Evolutionary conservation across 2,888 invertebrate species (phyloP).

Genomic region (Craniophora ligustri): DNA sequence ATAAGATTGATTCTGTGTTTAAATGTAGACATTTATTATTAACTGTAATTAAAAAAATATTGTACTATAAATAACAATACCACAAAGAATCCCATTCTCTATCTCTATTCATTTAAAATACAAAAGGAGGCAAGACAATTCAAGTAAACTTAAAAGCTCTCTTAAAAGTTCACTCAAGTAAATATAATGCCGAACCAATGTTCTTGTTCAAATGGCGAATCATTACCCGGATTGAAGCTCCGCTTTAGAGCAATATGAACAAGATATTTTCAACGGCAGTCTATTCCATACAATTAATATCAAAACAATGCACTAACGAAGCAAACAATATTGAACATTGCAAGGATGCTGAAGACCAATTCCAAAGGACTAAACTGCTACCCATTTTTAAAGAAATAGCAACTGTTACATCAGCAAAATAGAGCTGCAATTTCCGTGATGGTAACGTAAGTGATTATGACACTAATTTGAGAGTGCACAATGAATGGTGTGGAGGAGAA

Average conservation of each 20-base stretch:
- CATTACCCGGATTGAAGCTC: conserved; percentile 37
- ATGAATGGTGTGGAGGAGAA: conserved; percentile 61
- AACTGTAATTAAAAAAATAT: neutral
- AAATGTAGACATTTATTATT: too few relatives aligned
- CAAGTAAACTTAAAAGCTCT: neutral
- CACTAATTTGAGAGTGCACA: conserved; percentile 42
- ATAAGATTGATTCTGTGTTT: too few relatives aligned
- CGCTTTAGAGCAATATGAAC: conserved; percentile 33
- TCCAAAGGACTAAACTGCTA: conserved; percentile 50
- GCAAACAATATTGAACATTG: conserved; percentile 69
- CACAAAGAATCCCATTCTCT: neutral
- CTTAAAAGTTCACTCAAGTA: neutral
- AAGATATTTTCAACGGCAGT: conserved; percentile 38
- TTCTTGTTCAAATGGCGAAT: conserved; percentile 28
- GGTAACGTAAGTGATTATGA: conserved; percentile 55
- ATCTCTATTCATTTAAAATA: neutral
- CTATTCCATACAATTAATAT: conserved; percentile 51
- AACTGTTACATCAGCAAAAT: conserved; percentile 25
- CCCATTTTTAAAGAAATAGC: conserved; percentile 32
- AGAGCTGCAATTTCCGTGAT: conserved; percentile 42
- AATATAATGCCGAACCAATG: conserved; percentile 5
- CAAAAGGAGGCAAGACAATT: neutral
- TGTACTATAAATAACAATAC: neutral
- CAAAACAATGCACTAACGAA: conserved; percentile 68
- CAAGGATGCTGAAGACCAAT: conserved; percentile 24